Evolutionary conservation across 2,113 vertebrate genomes (phyloP), one percentile per base, ranked within the genome.

Genomic region (Callopanchax toddi): DNA sequence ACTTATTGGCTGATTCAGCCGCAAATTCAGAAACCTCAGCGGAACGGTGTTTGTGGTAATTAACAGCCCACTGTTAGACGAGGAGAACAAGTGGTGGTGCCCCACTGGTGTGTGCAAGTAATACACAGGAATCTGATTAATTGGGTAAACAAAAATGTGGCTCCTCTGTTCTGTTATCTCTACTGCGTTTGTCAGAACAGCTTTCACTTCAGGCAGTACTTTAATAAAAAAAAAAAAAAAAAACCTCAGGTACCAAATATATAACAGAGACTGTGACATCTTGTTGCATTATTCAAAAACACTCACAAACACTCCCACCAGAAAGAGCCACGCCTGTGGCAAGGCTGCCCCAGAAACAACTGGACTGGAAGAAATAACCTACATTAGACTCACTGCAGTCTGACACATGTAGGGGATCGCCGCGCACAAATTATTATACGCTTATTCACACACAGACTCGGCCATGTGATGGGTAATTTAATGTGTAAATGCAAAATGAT

Each of bases 281-380:
- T 69, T 74, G 72, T 32, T 88, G 67, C 67, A 88, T 86, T 88
- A 87, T 88, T 90, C 34, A 89, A 79, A 65, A 78, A 34, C 63
- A n/a, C n/a, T n/a, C n/a, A n/a, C n/a, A n/a, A n/a, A n/a, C 22
- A 67, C 34, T 39, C 50, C 49, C 43, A 56, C 15, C 16, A 48
- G 52, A 54, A 50, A 52, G 36, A 70, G 50, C 48, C 42, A 40
- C 56, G 67, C 80, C 76, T 29, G 63, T 13, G 83, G 85, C 82
- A 68, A 72, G 76, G 83, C 76, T 91, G 91, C 71, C 86, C 87
- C 70, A 87, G 74, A 83, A 88, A 86, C 75, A 86, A 90, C 57
- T 85, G 83, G 75, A 50, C 84, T 63, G 86, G 87, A 92, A 93
- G 80, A 76, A 72, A 84, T 85, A 89, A 90, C 90, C 90, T 89